Evolutionary conservation across 2,888 invertebrate species (phyloP).

Genomic region (Phortica magna): DNA sequence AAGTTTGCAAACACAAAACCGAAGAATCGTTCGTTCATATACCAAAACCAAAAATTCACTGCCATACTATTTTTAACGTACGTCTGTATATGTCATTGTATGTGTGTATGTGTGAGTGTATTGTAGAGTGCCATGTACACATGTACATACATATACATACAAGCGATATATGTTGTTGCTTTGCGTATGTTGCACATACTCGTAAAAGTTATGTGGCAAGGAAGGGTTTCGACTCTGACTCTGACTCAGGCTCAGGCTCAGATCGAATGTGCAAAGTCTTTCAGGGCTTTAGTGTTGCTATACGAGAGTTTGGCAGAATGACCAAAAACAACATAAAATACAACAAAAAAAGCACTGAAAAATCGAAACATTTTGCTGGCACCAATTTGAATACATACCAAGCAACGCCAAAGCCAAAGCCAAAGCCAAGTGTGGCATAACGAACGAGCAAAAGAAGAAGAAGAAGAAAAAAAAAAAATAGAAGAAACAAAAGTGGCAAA

Average conservation of each 20-base stretch:
- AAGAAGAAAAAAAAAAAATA: background rate
- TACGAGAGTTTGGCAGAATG: background rate
- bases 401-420: background rate
- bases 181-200: background rate
- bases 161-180: conserved; percentile 25
- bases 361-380: background rate
- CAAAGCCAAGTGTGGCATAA: too few relatives aligned
- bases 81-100: conserved; percentile 32
- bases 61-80: conserved; percentile 40
- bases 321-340: background rate
- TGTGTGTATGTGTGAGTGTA: conserved; percentile 28
- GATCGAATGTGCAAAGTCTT: background rate
- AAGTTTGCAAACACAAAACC: background rate
- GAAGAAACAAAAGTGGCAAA: background rate
- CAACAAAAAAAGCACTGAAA: background rate
- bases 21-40: background rate
- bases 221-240: background rate
- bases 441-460: background rate
- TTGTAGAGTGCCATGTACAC: background rate
- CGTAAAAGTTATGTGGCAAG: background rate
- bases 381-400: background rate
- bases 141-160: conserved; percentile 30
- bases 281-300: background rate
- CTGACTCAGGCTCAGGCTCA: too few relatives aligned
- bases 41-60: conserved; percentile 35